These are phyloP conservation scores for Aotus griseimembra DNA, from an alignment of 2,797 vertebrate species.

Conservation along the genomic window DNA sequence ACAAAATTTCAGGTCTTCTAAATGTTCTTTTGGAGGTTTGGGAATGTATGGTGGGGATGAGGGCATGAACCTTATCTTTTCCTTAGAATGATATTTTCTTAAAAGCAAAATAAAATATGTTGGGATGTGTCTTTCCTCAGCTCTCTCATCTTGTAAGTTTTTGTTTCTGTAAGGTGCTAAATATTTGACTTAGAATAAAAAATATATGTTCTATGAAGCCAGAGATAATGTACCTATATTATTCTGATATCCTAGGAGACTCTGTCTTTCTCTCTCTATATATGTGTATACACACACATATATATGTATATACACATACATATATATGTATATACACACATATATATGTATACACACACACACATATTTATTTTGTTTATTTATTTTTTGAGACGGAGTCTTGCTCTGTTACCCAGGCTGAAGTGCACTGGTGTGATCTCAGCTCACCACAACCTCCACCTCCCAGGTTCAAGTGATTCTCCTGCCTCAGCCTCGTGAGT, in stretches of 20 bases:
- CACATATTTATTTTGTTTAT: not conserved
- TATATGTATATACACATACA: not conserved
- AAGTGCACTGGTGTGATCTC: too few species aligned
- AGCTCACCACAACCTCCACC: too few species aligned
- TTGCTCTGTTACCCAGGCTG: too few species aligned
- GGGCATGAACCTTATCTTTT: not conserved
- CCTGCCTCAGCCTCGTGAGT: too few species aligned
- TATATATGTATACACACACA: not conserved
- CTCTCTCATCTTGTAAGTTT: not conserved
- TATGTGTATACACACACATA: not conserved
- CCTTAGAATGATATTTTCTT: not conserved
- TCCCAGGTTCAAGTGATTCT: too few species aligned
- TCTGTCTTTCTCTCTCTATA: not conserved
- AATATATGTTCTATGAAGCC: not conserved
- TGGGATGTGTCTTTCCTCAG: not conserved
- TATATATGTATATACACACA: not conserved
- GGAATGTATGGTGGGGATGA: not conserved
- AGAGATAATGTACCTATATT: not conserved
- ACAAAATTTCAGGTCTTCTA: not conserved
- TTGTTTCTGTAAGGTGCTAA: not conserved
- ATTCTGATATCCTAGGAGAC: not conserved
- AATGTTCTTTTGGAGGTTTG: not conserved
- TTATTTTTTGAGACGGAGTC: too few species aligned
- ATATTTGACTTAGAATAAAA: not conserved
- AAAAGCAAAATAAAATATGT: not conserved